Base-by-base conservation (phyloP, 2,888 invertebrate genomes). In the Thalpophila matura region DNA sequence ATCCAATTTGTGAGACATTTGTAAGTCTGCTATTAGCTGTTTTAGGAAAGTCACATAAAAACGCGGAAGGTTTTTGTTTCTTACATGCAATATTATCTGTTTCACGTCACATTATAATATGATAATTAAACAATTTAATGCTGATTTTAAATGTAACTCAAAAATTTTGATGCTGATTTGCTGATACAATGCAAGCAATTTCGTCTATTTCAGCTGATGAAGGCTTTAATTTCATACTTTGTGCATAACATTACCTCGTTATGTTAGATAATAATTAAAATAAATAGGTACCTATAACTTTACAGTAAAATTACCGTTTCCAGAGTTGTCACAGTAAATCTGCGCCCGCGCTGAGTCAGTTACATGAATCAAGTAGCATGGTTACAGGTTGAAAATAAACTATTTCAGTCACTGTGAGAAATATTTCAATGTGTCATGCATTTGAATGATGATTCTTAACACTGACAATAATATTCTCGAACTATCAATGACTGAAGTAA, bases 1-100 rank as follows among this genome's bases (percentile, higher is more conserved):
- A 71, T 69, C 70, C 70, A 69, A 74, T 74, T 69, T 35, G 46
- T 16, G 26, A 22, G 46, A 51, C 42, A 61, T 60, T 67, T 73
- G 37, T 45, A 49, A 26, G 54, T 74, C 37, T 61, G 50, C 37
- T 20, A 38, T 53, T 51, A 26, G 37, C 37, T 26, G 35, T 31
- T 26, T 47, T 14, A 29, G 9, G 55, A 49, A 61, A 51, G 62
- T 68, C 61, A 74, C 35, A 24, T 27, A 42, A 55, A 40, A 50
- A 27, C 20, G 5, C 20, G 20, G 22, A 18, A 40, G 4, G 45
- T 42, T 67, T 65, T 45, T 42, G 16, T 65, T 14, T 7, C 6
- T 29, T 47, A 35, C n/a, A 12, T 12, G n/a, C 12, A 7, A 22
- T 18, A 24, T 27, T 33, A 66, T n/a, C n/a, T 14, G 29, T 63